Evolutionary conservation across 2,888 invertebrate genomes (phyloP).

Genomic region (Cetonia aurata): DNA sequence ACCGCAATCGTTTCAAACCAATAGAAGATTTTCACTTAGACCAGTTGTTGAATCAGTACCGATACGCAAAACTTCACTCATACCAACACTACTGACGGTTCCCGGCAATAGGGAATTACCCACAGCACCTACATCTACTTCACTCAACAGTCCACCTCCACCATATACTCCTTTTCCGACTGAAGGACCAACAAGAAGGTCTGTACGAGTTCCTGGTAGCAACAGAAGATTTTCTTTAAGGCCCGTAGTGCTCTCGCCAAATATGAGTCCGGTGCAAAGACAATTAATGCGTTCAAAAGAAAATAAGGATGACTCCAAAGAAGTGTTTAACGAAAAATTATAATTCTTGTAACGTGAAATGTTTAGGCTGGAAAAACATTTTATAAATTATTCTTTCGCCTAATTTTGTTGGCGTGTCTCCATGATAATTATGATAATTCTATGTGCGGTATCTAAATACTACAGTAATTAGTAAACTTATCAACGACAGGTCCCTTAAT

Average conservation of each 20-base stretch:
- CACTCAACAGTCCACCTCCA: conserved; percentile 63
- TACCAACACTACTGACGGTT: conserved; percentile 19
- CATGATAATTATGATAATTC: no score
- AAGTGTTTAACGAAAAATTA: conserved; percentile 68
- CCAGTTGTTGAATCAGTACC: conserved; percentile 42
- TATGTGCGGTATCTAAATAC: no score
- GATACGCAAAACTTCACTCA: neutral
- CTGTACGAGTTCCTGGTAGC: conserved; percentile 56
- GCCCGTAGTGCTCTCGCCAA: conserved; percentile 61
- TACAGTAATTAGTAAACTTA: no score
- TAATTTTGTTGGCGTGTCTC: no score
- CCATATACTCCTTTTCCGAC: conserved; percentile 63
- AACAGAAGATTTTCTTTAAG: conserved; percentile 66
- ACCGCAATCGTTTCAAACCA: conserved; percentile 15
- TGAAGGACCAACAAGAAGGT: conserved; percentile 50
- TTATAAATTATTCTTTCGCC: no score
- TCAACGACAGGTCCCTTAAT: no score
- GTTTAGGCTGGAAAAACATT: no score
- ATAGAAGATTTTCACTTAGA: conserved; percentile 60
- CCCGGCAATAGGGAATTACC: conserved; percentile 10
- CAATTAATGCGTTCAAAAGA: conserved; percentile 50
- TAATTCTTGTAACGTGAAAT: conserved; percentile 16
- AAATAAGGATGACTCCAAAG: conserved; percentile 66
- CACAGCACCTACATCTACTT: neutral
- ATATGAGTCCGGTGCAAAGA: conserved; percentile 51